These are phyloP conservation scores for Ptiloglossa arizonensis DNA, from an alignment of 1,140 invertebrate species.

Conservation along the genomic window DNA sequence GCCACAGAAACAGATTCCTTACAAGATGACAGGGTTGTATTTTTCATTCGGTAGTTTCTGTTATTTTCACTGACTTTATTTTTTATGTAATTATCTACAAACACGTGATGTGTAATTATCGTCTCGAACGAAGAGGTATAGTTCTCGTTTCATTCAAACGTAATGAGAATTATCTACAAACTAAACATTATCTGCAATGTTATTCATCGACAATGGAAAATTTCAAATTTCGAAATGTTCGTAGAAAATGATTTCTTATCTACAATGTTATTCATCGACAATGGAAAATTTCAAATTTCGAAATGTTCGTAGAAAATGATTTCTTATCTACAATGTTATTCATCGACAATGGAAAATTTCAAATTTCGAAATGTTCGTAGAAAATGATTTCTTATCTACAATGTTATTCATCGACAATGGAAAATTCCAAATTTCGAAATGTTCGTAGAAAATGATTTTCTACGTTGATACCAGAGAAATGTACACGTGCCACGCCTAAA, in stretches of 20 bases:
- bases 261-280: no score
- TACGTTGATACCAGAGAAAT: conserved; percentile 23
- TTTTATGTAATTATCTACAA: conserved; percentile 64
- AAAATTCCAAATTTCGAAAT: conserved; percentile 21
- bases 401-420: conserved; percentile 46
- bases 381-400: no score
- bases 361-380: no score
- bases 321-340: no score
- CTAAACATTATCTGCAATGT: no score
- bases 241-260: no score
- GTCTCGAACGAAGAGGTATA: conserved; percentile 16
- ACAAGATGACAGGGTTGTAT: conserved; percentile 62
- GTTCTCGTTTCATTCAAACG: conserved; percentile 17
- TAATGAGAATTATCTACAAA: conserved; percentile 42
- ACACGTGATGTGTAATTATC: conserved; percentile 30
- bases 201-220: no score
- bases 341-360: no score
- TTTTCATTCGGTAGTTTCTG: conserved; percentile 69
- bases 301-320: no score
- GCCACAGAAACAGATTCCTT: conserved; percentile 86
- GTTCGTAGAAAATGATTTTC: not conserved
- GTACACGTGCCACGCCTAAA: conserved; percentile 78
- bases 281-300: no score
- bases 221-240: no score
- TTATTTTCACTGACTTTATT: conserved; percentile 80